These are phyloP conservation scores for Dendroctonus valens DNA, from an alignment of 1,140 invertebrate species.

Conservation along the genomic window DNA sequence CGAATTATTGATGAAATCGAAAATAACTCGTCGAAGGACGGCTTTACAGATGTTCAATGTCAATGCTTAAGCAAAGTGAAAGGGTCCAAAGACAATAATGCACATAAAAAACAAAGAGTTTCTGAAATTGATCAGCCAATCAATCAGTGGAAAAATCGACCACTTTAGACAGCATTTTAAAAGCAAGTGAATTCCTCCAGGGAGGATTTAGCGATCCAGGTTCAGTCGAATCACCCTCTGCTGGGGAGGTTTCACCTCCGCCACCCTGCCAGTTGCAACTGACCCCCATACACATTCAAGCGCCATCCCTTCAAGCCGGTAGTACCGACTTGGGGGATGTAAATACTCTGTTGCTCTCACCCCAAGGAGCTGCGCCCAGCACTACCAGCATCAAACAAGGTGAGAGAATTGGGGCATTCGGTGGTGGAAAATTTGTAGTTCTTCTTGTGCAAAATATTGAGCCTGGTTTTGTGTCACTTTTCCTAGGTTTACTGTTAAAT, in stretches of 20 bases:
- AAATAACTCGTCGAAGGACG: too few species aligned
- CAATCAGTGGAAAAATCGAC: too few species aligned
- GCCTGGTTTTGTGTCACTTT: too few species aligned
- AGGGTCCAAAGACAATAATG: too few species aligned
- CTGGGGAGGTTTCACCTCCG: conserved; percentile 55
- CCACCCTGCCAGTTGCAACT: conserved; percentile 38
- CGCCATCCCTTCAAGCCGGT: conserved; percentile 21
- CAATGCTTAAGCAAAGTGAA: too few species aligned
- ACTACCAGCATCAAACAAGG: conserved; percentile 46
- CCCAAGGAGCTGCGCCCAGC: conserved; percentile 38
- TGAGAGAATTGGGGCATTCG: conserved; percentile 28
- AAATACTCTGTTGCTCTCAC: conserved; percentile 37
- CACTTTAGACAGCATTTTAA: too few species aligned
- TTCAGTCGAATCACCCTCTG: conserved; percentile 62
- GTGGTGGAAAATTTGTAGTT: conserved; percentile 1
- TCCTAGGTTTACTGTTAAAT: too few species aligned
- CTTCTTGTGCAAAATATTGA: too few species aligned
- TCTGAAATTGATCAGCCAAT: too few species aligned
- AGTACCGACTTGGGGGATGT: conserved; percentile 34
- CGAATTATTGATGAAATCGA: too few species aligned
- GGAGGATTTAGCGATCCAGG: conserved; percentile 64
- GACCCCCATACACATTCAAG: conserved; percentile 47
- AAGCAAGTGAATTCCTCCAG: conserved; percentile 42
- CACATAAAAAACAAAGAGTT: too few species aligned
- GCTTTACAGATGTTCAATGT: too few species aligned